Conservation (phyloP, 2,888 invertebrate genomes). For the Miltochrista miniata region DNA sequence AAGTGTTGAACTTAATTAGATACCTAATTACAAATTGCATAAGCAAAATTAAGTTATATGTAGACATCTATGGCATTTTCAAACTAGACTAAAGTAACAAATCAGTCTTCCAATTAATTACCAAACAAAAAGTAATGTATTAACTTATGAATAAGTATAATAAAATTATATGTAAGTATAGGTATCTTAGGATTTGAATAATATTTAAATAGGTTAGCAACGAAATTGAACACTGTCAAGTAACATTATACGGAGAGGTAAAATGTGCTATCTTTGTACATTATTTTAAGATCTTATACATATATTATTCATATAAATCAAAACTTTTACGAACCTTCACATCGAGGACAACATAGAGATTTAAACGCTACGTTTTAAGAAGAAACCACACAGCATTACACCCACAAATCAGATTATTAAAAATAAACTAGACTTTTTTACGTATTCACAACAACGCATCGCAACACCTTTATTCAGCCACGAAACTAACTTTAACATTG, state of each 20-base stretch:
- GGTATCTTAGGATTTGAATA: constrained; percentile 34
- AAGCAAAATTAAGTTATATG: constrained; percentile 62
- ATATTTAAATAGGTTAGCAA: constrained; percentile 21
- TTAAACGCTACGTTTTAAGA: too few species aligned
- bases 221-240: constrained; percentile 9
- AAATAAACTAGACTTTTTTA: constrained; percentile 49
- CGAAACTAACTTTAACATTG: constrained; percentile 66
- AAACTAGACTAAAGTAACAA: constrained; percentile 83
- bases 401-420: constrained; percentile 32
- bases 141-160: constrained; percentile 58
- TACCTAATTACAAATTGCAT: constrained; percentile 50
- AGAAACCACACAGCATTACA: constrained; percentile 25
- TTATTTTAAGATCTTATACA: constrained; percentile 15
- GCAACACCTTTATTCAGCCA: constrained; percentile 49
- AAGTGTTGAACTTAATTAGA: constrained; percentile 56
- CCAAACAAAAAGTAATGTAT: constrained; percentile 71
- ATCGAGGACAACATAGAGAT: constrained; percentile 19
- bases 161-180: constrained; percentile 29
- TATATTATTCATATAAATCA: constrained; percentile 17
- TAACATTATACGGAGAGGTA: constrained; percentile 20
- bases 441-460: constrained; percentile 59
- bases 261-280: constrained; percentile 36
- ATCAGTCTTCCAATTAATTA: constrained; percentile 82
- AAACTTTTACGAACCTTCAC: constrained; percentile 11
- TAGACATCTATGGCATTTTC: constrained; percentile 80